Base-by-base conservation (phyloP, 2,113 vertebrate species). In the Archilochus colubris region DNA sequence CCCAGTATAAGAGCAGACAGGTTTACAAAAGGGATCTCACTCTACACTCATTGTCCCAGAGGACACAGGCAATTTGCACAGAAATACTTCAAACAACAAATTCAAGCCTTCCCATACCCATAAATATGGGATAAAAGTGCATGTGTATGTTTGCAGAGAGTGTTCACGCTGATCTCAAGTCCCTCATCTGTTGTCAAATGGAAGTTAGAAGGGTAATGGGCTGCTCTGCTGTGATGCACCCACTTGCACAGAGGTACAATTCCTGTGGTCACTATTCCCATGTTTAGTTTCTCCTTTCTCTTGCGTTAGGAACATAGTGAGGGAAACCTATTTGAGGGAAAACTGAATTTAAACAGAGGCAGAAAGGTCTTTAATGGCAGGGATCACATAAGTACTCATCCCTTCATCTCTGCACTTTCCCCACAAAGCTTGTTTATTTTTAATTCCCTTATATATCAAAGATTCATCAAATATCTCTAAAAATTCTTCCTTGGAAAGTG, bases 1-100 rank as follows among this genome's bases (percentile, higher is more conserved):
- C 36, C 76, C 85, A 54, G 46, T 10, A 62, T 13, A 62, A 51
- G 19, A 76, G 62, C 21, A 57, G 82, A 72, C 50, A 76, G 75
- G 31, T 89, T 87, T 85, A 66, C 82, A 70, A 88, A 82, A n/a
- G 51, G 54, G 30, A 40, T 93, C 58, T 62, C 85, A 66, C 46
- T 74, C 7, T 14, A 33, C 55, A 46, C 50, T 3, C 27, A 20
- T 43, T 55, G 30, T 69, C 58, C 69, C 62, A 69, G 79, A 89
- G 43, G n/a, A 72, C 46, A 4, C 30, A 24, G 63, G 24, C 70
- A 82, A 64, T 82, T 82, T 57, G 58, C 62, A 79, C 40, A 73
- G 70, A 31, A 75, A 57, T 5, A 9, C 11, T 73, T 46, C 36
- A 82, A 73, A 58, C 25, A 62, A 61, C 36, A 69, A 87, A 87